Evolutionary conservation across 30 jellyfish, hydroid and myxozoan species (phyloP).

Genomic region (Morbakka virulenta): DNA sequence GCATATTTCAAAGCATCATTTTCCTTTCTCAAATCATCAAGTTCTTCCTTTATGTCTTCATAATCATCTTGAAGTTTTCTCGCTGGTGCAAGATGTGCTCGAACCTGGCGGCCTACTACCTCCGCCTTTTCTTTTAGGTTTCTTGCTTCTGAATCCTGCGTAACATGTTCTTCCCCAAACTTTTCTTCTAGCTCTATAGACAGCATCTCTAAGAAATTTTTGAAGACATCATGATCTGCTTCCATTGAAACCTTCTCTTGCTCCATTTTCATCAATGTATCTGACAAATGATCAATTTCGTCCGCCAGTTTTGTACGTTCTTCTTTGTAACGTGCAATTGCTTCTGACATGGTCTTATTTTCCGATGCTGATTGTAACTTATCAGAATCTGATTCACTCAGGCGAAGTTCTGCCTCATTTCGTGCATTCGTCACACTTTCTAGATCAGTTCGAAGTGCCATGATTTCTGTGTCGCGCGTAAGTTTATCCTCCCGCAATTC

Average conservation of each 20-base stretch:
- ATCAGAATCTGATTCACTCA: constrained; percentile 68
- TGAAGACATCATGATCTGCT: constrained; percentile 76
- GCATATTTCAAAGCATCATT: constrained; percentile 89
- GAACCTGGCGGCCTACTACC: constrained; percentile 74
- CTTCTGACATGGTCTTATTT: constrained; percentile 13
- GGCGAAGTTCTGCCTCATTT: constrained; percentile 71
- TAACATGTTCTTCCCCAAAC: constrained; percentile 92
- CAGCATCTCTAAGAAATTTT: constrained; percentile 86
- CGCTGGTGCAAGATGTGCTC: constrained; percentile 88
- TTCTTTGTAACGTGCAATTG: constrained; percentile 9
- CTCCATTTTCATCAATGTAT: constrained; percentile 63
- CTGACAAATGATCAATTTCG: constrained; percentile 68
- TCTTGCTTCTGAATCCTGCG: constrained; percentile 83
- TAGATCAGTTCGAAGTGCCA: constrained; percentile 73
- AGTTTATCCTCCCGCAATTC: constrained; percentile 64
- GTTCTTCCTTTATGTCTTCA: constrained; percentile 90
- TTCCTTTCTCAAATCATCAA: constrained; percentile 86
- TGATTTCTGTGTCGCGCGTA: constrained; percentile 66
- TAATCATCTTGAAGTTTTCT: constrained; percentile 79
- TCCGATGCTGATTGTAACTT: constrained; percentile 66
- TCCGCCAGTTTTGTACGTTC: constrained; percentile 43
- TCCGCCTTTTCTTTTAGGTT: constrained; percentile 90
- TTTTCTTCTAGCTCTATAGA: constrained; percentile 91
- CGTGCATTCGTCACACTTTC: constrained; percentile 67
- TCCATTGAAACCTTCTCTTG: constrained; percentile 87